phyloP scores from a whole-genome alignment of 2,888 invertebrate genomes.

The Strigamia maritima region DNA sequence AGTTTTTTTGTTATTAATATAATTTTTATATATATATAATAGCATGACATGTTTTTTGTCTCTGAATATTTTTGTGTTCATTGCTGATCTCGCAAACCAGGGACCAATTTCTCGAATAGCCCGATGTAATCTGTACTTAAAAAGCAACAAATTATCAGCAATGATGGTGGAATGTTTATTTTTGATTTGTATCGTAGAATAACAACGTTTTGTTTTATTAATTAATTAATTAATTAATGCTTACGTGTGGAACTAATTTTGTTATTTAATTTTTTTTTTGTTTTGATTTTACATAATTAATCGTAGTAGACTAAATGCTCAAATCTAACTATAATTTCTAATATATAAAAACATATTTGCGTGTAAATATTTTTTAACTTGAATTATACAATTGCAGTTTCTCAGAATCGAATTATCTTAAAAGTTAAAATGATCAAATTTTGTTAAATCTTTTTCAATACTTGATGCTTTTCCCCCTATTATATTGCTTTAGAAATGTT shows the following conservation, averaged over 20 bases:
- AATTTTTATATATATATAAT: not conserved
- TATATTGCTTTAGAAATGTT: not conserved
- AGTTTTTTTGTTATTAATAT: not conserved
- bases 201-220: not conserved
- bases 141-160: not conserved
- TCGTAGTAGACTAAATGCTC: not conserved
- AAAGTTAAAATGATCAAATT: not conserved
- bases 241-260: not conserved
- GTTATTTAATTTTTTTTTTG: not conserved
- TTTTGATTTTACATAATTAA: not conserved
- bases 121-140: conserved; percentile 23
- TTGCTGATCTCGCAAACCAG: conserved; percentile 4
- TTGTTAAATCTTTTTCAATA: conserved; percentile 9
- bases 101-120: conserved; percentile 19
- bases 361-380: conserved; percentile 8
- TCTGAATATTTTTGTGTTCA: not conserved
- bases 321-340: not conserved
- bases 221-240: not conserved
- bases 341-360: not conserved
- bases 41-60: not conserved
- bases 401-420: conserved; percentile 19
- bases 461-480: not conserved
- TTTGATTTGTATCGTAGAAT: conserved; percentile 1
- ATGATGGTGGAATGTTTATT: not conserved
- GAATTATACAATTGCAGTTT: not conserved